Percentiles rank a stretch among this genome's conserved stretches.
Conservation (phyloP, 2,888 invertebrate species). For the Plebejus melissa region DNA sequence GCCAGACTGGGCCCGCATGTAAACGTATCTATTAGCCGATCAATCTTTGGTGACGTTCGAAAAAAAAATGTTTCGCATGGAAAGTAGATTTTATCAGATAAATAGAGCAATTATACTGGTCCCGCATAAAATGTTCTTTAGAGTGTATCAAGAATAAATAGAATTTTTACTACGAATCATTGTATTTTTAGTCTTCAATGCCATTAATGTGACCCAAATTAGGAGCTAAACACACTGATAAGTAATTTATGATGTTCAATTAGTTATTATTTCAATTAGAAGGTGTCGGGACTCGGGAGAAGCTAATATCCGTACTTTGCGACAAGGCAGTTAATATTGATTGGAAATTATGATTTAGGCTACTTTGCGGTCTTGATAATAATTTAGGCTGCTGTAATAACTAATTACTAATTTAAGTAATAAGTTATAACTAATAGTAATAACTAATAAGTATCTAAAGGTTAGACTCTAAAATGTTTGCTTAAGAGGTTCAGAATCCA, state of each 20-base stretch:
- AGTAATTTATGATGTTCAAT: background rate
- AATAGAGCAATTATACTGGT: background rate
- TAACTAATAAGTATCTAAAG: too few relatives aligned
- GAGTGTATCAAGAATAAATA: background rate
- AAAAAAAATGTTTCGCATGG: conserved; percentile 3
- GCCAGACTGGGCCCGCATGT: conserved; percentile 4
- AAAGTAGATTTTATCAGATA: conserved; percentile 1
- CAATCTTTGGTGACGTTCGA: conserved; percentile 2
- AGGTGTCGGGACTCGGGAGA: background rate
- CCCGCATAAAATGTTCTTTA: background rate
- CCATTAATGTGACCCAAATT: background rate
- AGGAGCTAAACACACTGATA: background rate
- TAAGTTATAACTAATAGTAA: too few relatives aligned
- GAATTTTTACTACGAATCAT: too few relatives aligned
- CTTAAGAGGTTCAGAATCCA: too few relatives aligned
- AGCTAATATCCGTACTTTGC: background rate
- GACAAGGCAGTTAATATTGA: background rate
- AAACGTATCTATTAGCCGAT: conserved; percentile 17
- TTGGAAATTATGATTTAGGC: background rate
- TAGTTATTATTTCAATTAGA: conserved; percentile 3
- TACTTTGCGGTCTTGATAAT: background rate
- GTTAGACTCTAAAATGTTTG: too few relatives aligned
- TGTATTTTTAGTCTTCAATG: too few relatives aligned
- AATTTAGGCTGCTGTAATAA: background rate
- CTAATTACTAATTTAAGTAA: too few relatives aligned